A percentile compares a stretch with the other conserved stretches of the same genome.
Conservation (phyloP, 2,113 vertebrate species). For the Hepsetus odoe region DNA sequence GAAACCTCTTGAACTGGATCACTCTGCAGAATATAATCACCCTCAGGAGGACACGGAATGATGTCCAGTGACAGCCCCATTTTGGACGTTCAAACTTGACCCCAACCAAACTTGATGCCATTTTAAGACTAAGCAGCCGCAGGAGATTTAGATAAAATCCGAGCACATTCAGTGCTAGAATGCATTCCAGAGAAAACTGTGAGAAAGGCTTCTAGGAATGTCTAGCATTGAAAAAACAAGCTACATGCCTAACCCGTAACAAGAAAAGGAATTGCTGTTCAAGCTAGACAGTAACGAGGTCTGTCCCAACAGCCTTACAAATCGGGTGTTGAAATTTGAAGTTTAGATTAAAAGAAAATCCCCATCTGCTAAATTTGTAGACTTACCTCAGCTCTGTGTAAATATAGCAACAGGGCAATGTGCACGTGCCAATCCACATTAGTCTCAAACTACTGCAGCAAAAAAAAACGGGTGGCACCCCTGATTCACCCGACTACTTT, state of each 20-base stretch:
- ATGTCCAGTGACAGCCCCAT: neutral
- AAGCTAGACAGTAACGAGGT: neutral
- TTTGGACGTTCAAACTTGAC: neutral
- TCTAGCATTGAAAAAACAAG: neutral
- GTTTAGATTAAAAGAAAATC: neutral
- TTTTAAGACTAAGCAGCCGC: neutral
- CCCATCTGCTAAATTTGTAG: neutral
- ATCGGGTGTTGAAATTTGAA: neutral
- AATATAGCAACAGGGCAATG: conserved; percentile 18
- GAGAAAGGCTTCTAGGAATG: neutral
- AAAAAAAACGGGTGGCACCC: neutral
- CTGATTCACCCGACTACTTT: neutral
- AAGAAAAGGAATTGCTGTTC: neutral
- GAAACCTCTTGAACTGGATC: neutral
- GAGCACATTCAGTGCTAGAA: neutral
- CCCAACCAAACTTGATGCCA: neutral
- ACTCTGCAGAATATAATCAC: neutral
- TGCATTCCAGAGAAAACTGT: neutral
- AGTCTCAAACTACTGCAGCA: neutral
- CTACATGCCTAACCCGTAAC: neutral
- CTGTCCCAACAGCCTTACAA: neutral
- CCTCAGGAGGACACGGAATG: neutral
- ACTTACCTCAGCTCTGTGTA: too few relatives aligned
- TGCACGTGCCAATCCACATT: neutral
- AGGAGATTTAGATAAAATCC: neutral